These are phyloP conservation scores for Motacilla alba DNA, from an alignment of 2,113 vertebrate genomes.

Conservation along the genomic window DNA sequence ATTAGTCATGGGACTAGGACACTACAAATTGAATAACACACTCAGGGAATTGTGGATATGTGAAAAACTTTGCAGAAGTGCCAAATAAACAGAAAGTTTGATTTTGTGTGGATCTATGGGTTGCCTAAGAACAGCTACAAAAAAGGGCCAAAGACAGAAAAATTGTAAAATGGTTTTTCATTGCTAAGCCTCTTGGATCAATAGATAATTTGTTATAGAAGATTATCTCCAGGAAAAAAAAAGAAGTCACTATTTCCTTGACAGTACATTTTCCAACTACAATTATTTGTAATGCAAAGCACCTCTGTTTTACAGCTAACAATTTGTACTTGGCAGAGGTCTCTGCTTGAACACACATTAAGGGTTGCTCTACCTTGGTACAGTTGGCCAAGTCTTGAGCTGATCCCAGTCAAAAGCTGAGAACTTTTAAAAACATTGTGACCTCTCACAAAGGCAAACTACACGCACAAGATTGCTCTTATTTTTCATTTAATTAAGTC, in stretches of 20 bases:
- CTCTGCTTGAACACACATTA: neutral
- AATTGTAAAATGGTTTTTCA: neutral
- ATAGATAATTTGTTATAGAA: neutral
- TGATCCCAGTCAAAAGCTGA: neutral
- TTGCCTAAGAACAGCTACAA: neutral
- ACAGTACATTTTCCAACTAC: neutral
- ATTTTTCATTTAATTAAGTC: constrained; percentile 31
- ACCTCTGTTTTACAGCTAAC: neutral
- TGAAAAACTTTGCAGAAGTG: neutral
- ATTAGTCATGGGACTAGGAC: neutral
- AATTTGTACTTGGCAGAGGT: neutral
- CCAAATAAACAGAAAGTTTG: neutral
- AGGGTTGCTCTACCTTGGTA: neutral
- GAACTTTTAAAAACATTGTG: neutral
- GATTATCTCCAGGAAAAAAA: neutral
- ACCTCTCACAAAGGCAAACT: neutral
- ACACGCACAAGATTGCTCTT: neutral
- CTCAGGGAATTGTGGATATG: neutral
- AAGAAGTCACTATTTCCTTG: neutral
- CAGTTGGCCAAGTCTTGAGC: neutral
- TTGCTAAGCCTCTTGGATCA: neutral
- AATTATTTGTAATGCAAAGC: neutral
- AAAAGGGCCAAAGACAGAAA: neutral
- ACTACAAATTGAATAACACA: neutral
- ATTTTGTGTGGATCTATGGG: neutral